Conservation (phyloP, 1,140 invertebrate species). For the Eufriesea mexicana region DNA sequence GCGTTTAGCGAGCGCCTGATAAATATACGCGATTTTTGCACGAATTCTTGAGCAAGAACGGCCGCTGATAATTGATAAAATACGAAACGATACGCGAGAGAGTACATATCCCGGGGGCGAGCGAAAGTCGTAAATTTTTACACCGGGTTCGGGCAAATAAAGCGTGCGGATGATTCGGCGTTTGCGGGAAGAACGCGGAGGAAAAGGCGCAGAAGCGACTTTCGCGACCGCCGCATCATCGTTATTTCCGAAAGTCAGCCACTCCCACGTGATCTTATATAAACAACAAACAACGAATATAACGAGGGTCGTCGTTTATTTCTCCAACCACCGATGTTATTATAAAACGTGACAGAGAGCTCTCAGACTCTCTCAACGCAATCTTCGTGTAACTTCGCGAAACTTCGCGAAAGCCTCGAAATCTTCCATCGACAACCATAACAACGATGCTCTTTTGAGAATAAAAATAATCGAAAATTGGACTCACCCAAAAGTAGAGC, state of each 20-base stretch:
- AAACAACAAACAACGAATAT: constrained; percentile 59
- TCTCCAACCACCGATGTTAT: neutral
- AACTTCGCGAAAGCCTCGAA: too few species aligned
- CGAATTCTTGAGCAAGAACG: neutral
- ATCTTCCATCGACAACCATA: too few species aligned
- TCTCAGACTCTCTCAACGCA: too few species aligned
- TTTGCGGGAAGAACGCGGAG: neutral
- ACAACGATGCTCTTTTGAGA: too few species aligned
- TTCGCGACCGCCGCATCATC: constrained; percentile 62
- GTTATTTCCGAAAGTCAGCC: constrained; percentile 67
- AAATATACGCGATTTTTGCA: too few species aligned
- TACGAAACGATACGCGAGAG: too few species aligned
- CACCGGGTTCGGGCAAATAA: neutral
- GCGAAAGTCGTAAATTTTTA: constrained; percentile 8
- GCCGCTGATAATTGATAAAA: neutral
- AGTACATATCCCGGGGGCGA: neutral
- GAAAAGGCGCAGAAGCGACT: constrained; percentile 31
- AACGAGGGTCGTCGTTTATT: neutral
- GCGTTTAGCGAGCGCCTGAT: neutral
- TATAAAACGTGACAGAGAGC: neutral
- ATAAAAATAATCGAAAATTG: neutral
- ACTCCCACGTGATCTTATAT: constrained; percentile 56
- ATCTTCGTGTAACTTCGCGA: too few species aligned
- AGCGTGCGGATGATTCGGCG: neutral
- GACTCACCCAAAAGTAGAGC: constrained; percentile 88